Evolutionary conservation across 2,888 invertebrate species (phyloP).

Genomic region (Cotesia congregata): DNA sequence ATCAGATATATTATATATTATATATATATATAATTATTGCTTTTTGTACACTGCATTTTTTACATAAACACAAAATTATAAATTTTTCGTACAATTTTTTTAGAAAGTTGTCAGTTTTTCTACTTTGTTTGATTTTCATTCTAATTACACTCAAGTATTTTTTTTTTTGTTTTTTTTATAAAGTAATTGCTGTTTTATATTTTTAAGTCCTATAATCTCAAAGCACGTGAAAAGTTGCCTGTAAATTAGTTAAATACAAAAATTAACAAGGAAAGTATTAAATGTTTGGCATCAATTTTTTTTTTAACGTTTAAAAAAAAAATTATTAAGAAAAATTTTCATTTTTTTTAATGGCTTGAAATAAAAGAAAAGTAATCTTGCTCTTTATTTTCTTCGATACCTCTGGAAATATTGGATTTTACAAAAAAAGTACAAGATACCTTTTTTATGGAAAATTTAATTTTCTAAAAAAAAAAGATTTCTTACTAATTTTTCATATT

Average conservation of each 20-base stretch:
- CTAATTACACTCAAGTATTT: neutral
- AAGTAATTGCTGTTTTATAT: neutral
- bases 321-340: too few relatives aligned
- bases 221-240: neutral
- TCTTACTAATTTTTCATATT: too few relatives aligned
- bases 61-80: slow-evolving; percentile 10
- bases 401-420: too few relatives aligned
- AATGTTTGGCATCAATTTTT: too few relatives aligned
- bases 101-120: neutral
- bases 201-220: neutral
- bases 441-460: too few relatives aligned
- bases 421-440: too few relatives aligned
- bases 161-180: neutral
- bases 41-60: neutral
- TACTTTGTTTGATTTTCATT: neutral
- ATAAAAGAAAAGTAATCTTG: too few relatives aligned
- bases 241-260: neutral
- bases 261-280: too few relatives aligned
- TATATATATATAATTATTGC: neutral
- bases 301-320: too few relatives aligned
- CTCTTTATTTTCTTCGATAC: too few relatives aligned
- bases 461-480: too few relatives aligned
- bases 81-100: neutral
- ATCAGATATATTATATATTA: neutral
- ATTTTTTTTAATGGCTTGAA: too few relatives aligned